These are phyloP conservation scores for Ooceraea biroi DNA, from an alignment of 1,140 invertebrate species.

Conservation along the genomic window DNA sequence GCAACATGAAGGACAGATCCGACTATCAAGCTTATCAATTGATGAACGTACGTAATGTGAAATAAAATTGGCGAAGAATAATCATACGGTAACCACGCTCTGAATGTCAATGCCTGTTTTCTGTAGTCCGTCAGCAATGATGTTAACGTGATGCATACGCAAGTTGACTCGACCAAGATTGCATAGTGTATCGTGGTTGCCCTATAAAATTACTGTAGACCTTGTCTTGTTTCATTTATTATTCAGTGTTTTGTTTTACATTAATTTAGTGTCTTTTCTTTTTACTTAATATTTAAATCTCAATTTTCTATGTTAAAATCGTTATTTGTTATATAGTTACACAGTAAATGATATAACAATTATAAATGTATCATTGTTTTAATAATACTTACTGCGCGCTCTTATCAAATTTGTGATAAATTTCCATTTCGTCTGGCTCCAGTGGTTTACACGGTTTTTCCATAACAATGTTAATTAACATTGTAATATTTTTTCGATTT, in stretches of 20 bases:
- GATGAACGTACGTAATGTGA: constrained; percentile 54
- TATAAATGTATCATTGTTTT: neutral
- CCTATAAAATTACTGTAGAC: constrained; percentile 49
- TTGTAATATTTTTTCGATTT: constrained; percentile 49
- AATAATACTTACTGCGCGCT: constrained; percentile 53
- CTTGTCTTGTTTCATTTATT: constrained; percentile 7
- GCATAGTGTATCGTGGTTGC: constrained; percentile 34
- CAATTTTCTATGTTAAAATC: neutral
- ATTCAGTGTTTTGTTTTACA: neutral
- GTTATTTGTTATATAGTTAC: neutral
- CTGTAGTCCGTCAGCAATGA: constrained; percentile 15
- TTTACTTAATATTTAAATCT: neutral
- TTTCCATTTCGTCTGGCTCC: constrained; percentile 31
- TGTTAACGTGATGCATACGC: neutral
- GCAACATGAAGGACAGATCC: constrained; percentile 61
- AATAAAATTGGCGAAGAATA: neutral
- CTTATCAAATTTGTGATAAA: constrained; percentile 61
- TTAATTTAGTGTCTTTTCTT: too few species aligned
- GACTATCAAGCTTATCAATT: constrained; percentile 13
- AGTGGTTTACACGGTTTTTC: constrained; percentile 33
- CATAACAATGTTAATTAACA: constrained; percentile 14
- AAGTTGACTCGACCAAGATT: constrained; percentile 12
- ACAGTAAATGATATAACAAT: neutral
- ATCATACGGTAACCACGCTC: constrained; percentile 65
- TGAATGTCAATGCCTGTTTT: constrained; percentile 3